phyloP scores from a whole-genome alignment of 1,140 invertebrate genomes.

The Bombyx mandarina region DNA sequence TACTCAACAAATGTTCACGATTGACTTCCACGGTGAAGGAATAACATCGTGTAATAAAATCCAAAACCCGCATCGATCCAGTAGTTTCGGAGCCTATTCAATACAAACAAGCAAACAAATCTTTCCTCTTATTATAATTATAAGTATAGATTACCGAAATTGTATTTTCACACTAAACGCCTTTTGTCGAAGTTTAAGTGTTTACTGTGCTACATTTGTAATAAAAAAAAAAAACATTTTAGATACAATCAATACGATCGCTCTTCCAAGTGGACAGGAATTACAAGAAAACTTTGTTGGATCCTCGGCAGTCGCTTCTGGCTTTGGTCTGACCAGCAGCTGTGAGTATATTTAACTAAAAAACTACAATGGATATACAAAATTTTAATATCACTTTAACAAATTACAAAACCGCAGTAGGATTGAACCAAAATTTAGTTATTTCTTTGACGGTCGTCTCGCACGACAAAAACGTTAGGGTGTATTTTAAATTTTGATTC shows the following conservation, averaged over 20 bases:
- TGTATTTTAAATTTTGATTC: not conserved
- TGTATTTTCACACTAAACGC: no score
- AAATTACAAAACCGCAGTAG: not conserved
- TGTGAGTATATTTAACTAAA: slow-evolving; percentile 5
- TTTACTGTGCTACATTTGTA: no score
- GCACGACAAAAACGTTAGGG: not conserved
- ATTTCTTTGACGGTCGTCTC: no score
- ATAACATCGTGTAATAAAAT: no score
- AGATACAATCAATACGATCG: slow-evolving; percentile 25
- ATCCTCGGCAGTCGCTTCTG: slow-evolving; percentile 23
- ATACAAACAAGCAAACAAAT: no score
- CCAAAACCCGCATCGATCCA: no score
- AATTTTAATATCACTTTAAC: not conserved
- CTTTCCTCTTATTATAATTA: no score
- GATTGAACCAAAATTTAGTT: not conserved
- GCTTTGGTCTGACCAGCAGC: slow-evolving; percentile 28
- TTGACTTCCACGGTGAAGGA: no score
- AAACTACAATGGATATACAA: not conserved
- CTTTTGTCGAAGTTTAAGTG: no score
- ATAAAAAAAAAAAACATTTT: not conserved
- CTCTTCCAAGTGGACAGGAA: slow-evolving; percentile 25
- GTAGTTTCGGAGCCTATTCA: no score
- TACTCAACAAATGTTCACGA: no score
- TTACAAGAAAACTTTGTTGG: slow-evolving; percentile 18
- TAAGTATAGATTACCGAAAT: no score